These are phyloP conservation scores for Meloidogyne hapla DNA, from an alignment of 1,140 invertebrate species.

Conservation along the genomic window DNA sequence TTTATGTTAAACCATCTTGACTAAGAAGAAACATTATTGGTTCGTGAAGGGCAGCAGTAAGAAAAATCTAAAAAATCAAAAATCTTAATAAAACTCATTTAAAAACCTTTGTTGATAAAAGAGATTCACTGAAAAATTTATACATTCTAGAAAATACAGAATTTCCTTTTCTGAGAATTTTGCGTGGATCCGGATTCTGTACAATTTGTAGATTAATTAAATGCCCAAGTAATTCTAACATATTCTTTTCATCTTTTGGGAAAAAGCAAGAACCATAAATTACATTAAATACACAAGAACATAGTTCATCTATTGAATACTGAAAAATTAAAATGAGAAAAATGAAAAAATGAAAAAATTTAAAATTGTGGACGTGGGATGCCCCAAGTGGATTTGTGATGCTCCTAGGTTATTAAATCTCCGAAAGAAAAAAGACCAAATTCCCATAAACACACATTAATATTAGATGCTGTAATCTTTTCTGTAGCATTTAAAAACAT, in stretches of 20 bases:
- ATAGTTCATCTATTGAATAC: conserved; percentile 68
- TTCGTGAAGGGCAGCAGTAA: conserved; percentile 83
- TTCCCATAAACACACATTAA: not conserved
- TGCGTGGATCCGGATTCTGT: conserved; percentile 78
- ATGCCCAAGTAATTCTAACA: conserved; percentile 76
- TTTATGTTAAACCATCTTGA: conserved; percentile 71
- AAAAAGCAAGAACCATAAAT: conserved; percentile 80
- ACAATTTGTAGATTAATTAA: conserved; percentile 81
- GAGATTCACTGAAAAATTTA: conserved; percentile 82
- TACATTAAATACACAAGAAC: conserved; percentile 76
- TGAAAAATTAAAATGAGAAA: not conserved
- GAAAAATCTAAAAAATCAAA: conserved; percentile 74
- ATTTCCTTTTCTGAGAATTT: conserved; percentile 78
- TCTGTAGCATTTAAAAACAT: conserved; percentile 53
- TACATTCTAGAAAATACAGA: conserved; percentile 87
- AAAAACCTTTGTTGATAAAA: conserved; percentile 77
- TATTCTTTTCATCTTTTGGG: conserved; percentile 77
- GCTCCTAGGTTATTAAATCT: too few species aligned
- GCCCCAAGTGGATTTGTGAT: too few species aligned
- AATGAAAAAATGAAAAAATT: not conserved
- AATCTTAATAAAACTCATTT: conserved; percentile 11
- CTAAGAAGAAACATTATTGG: conserved; percentile 88
- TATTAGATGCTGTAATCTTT: not conserved
- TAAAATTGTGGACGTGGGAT: not conserved
- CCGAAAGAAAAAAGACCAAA: not conserved